Base-by-base conservation (phyloP, 2,113 vertebrate genomes). In the Gobiocypris rarus region DNA sequence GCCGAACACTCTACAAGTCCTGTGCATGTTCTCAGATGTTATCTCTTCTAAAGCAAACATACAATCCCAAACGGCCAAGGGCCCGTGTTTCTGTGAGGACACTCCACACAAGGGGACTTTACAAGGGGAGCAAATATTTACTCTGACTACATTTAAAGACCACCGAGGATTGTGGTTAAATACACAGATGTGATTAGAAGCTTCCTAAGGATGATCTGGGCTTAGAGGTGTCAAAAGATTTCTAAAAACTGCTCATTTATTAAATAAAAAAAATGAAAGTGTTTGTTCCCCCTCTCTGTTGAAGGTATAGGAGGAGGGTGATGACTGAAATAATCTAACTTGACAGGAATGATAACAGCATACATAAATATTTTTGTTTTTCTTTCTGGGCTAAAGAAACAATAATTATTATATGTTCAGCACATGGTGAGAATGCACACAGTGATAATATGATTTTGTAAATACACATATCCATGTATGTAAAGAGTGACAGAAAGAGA, bases 91-190 rank as follows among this genome's bases (percentile, higher is more conserved):
- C 91, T 85, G 88, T 85, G 59, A 59, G 88, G 83, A 89, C 88
- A 86, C 85, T 87, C 88, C 86, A 85, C 89, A 89, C 87, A 86
- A 86, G 84, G 86, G 82, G 89, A 92, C 88, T 89, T 90, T 90
- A 90, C 88, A 88, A 82, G 83, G 80, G 87, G 89, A 89, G 87
- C 80, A 93, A 93, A 93, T 93, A 94, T 92, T 94, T 93, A 91
- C 45, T 86, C 86, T 86, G 85, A 81, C 73, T 61, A 85, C 75
- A 79, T 82, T 67, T 76, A 83, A 67, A 15, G 71, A 85, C 69
- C 73, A 56, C 9, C 43, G 61, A 85, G 70, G 69, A 81, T 73
- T 85, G 80, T 17, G 24, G 63, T 85, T 81, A 80, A 83, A 86
- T 31, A 82, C 82, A 86, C 52, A 65, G 54, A 67, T 79, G 75